Evolutionary conservation across 2,888 invertebrate species (phyloP), one percentile per base, ranked within the genome.

Genomic region (Hanleya hanleyi): DNA sequence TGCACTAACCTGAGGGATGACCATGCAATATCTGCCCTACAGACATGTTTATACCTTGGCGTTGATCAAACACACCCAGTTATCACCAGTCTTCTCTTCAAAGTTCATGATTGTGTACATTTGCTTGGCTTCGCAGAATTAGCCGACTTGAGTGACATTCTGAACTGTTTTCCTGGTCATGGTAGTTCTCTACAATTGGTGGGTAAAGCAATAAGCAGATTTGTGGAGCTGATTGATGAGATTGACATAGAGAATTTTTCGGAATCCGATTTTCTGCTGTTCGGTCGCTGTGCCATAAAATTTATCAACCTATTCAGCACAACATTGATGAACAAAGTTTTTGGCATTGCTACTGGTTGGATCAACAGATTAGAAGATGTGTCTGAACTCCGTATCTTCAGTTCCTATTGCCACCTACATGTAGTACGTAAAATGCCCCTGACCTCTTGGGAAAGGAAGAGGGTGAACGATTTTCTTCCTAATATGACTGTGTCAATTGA

Each of bases 21-120:
- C 15, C 65, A 75, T 29, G 69, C 70, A 49, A 67, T 74, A 6
- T n/a, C 29, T 9, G 26, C 69, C 4, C 67, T 74, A 7, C 36
- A 67, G 22, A 65, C 65, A 33, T 35, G 71, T 22, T 15, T 75
- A 5, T 71, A 41, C 50, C 36, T 70, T 1, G 76, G 73, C n/a
- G 22, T 73, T 35, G 66, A 67, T 2, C 37, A 66, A 49, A 35
- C 29, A 26, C 3, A 29, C 62, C 12, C 57, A 2, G 18, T 69
- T n/a, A 35, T 73, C 7, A 66, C 67, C 18, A 70, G 69, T 33
- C 36, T 75, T 29, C 49, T 74, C 7, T 35, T 47, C 12, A 32
- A 71, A 26, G 26, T 71, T 37, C 41, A 62, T 67, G 67, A 70
- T n/a, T n/a, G n/a, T 6, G 33, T 49, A 15, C 38, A 64, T 12